These are phyloP conservation scores for Diplolepis rosae DNA, from an alignment of 2,888 invertebrate genomes.

Conservation along the genomic window DNA sequence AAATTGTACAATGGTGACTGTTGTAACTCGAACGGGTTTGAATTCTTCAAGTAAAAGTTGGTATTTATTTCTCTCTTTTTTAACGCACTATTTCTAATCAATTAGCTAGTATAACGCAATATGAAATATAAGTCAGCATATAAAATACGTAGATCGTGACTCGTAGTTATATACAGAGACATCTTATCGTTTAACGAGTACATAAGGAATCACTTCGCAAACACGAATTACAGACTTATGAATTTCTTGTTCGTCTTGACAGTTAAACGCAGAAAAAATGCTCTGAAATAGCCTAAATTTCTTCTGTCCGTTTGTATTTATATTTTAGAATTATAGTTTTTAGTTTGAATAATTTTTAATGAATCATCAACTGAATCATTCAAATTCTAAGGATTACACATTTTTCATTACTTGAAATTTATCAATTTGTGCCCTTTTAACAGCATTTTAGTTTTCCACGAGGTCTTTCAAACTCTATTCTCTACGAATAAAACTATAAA, in stretches of 20 bases:
- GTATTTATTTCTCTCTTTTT: constrained; percentile 15
- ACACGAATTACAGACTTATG: no score
- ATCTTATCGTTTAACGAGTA: no score
- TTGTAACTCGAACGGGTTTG: background rate
- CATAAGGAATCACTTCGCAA: no score
- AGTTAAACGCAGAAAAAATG: background rate
- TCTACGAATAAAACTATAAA: background rate
- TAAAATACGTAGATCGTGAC: constrained; percentile 9
- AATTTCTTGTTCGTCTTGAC: background rate
- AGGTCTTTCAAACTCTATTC: background rate
- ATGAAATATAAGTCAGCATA: background rate
- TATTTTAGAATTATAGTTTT: background rate
- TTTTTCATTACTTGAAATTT: no score
- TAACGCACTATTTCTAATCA: constrained; percentile 9
- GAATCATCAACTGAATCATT: no score
- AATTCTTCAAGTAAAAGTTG: constrained; percentile 4
- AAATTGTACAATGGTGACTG: background rate
- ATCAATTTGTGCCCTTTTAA: no score
- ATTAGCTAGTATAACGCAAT: background rate
- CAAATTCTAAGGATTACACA: background rate
- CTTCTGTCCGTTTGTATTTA: background rate
- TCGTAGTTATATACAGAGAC: background rate
- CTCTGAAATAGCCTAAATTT: background rate
- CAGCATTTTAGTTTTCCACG: no score
- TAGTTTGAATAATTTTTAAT: no score